Conservation (phyloP, 1,140 invertebrate species). For the Cepaea nemoralis region DNA sequence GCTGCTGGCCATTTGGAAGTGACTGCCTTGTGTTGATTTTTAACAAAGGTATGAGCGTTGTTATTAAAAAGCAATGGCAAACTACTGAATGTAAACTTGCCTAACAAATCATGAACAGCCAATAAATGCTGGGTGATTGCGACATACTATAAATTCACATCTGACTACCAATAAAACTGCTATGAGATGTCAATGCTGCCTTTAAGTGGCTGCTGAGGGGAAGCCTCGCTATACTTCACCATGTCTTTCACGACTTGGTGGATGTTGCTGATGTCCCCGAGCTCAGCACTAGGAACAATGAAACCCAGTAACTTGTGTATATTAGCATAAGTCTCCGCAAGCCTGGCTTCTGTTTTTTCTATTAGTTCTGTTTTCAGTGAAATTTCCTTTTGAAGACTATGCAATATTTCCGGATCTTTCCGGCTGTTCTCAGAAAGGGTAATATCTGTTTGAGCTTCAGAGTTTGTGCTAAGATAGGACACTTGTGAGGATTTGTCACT, state of each 20-base stretch:
- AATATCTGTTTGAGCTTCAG: not conserved
- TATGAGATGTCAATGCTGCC: no score
- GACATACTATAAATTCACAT: no score
- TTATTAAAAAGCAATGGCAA: no score
- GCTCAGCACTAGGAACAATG: slow-evolving; percentile 56
- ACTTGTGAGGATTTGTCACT: not conserved
- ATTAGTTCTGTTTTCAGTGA: not conserved
- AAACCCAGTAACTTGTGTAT: slow-evolving; percentile 56
- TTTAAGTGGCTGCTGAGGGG: not conserved
- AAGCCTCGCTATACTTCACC: slow-evolving; percentile 47
- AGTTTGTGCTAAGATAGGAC: not conserved
- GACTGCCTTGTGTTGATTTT: no score
- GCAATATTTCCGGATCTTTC: not conserved
- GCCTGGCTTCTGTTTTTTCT: slow-evolving; percentile 16
- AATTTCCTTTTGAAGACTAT: not conserved
- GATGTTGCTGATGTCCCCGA: slow-evolving; percentile 52
- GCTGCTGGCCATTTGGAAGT: no score
- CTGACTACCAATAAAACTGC: no score
- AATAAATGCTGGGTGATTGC: no score
- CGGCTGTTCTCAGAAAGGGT: not conserved
- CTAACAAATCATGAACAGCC: no score
- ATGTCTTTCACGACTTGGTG: slow-evolving; percentile 57
- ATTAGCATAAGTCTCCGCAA: slow-evolving; percentile 42
- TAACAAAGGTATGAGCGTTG: no score
- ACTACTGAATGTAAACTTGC: no score